phyloP scores from a whole-genome alignment of 1,140 invertebrate species.

The Conus ventricosus region DNA sequence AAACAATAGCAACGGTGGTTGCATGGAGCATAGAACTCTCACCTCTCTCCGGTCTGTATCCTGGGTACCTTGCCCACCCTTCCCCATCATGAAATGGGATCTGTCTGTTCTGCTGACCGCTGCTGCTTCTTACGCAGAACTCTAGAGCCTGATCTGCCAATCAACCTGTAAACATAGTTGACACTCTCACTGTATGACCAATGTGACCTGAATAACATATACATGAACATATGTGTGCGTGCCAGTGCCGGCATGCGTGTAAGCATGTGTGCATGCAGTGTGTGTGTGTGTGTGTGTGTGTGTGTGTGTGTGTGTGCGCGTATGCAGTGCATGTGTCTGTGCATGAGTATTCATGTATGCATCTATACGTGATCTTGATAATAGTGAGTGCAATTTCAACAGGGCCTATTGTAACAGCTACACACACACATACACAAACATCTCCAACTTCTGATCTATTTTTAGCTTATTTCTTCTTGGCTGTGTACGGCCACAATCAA shows the following conservation, averaged over 20 bases:
- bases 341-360: background rate
- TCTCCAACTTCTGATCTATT: too few relatives aligned
- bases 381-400: too few relatives aligned
- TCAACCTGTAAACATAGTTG: too few relatives aligned
- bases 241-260: background rate
- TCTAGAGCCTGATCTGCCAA: background rate
- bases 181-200: too few relatives aligned
- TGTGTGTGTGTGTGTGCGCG: background rate
- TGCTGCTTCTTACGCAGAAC: background rate
- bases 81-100: background rate
- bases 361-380: background rate
- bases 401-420: background rate
- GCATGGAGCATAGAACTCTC: background rate
- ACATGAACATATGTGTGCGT: background rate
- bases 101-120: background rate
- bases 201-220: background rate
- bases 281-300: too few relatives aligned
- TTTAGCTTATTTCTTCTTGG: too few relatives aligned
- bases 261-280: background rate
- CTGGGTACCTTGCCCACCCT: conserved; percentile 6
- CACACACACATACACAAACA: background rate
- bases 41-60: background rate
- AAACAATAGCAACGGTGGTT: too few relatives aligned
- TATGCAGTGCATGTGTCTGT: background rate
- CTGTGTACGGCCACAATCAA: too few relatives aligned